Evolutionary conservation across 2,797 vertebrate species (phyloP).

Genomic region (Apodemus agrarius): DNA sequence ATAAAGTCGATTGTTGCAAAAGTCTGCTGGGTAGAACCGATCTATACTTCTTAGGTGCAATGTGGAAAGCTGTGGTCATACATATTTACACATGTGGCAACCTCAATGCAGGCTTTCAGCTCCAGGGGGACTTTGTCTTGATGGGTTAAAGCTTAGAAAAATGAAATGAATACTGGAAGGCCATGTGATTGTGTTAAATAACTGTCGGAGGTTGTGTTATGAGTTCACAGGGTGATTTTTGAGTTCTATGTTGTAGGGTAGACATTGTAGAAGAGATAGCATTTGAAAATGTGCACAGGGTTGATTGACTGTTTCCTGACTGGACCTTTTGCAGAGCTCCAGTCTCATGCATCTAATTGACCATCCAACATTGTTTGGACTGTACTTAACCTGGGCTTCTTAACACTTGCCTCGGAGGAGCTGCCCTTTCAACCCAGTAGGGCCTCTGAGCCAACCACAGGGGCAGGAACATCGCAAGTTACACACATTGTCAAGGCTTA

Average conservation of each 20-base stretch:
- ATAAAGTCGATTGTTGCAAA: background rate
- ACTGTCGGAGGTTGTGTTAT: background rate
- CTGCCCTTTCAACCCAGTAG: background rate
- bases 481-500: background rate
- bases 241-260: background rate
- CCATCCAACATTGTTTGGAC: background rate
- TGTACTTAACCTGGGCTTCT: background rate
- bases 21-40: background rate
- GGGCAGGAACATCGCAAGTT: rapidly evolving
- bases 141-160: background rate
- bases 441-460: background rate
- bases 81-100: background rate
- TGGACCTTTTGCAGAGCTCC: background rate
- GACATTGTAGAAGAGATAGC: background rate
- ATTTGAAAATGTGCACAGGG: background rate
- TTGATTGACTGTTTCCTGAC: background rate
- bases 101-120: background rate
- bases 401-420: background rate
- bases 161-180: background rate
- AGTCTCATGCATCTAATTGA: background rate
- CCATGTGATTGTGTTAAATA: background rate
- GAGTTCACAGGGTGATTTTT: background rate
- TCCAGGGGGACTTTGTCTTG: background rate
- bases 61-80: too few species aligned
- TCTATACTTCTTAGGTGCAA: background rate